Base-by-base conservation (phyloP, 2,797 vertebrate genomes). In the Chrosomus eos region DNA sequence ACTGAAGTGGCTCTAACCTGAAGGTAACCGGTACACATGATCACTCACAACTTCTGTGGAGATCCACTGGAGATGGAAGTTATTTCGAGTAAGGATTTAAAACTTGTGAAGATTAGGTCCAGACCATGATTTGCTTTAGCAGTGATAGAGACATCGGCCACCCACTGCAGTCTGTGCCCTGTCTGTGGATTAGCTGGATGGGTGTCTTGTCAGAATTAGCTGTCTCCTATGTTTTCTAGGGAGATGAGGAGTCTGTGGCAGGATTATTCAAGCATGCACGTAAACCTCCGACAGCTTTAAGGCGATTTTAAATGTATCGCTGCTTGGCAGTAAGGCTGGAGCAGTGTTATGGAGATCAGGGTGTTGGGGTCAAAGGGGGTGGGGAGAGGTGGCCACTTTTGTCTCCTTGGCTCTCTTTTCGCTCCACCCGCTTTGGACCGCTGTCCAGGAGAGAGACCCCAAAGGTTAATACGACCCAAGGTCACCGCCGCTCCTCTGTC, bases 291-390 rank as follows among this genome's bases (percentile, higher is more conserved):
- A 67, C 58, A 70, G 90, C 82, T 90, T 87, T 93, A 93, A 94
- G 93, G 90, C 92, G 90, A 92, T 92, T 93, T 94, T 89, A 73
- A 91, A 90, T 92, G 87, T 89, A 85, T 88, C 82, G 38, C 88
- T 91, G 91, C 90, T 88, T 85, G 66, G 71, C 87, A 85, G 86
- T 83, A 86, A 90, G 80, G 87, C 73, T 51, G 10, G 62, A 48
- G 76, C 87, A 92, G 89, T 94, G 92, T 94, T 93, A 95, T 95
- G 94, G 93, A 95, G 92, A 96, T 95, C 89, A 94, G 92, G 90
- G 89, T 93, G 88, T 92, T 88, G 91, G 91, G 93, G 93, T 94
- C 94, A 94, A 33, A 88, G 87, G 71, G 86, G 85, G 87, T 72
- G 82, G 88, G 87, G 87, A 83, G 79, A 58, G 86, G 87, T 78